Evolutionary conservation across 1,140 invertebrate species (phyloP), one percentile per base, ranked within the genome.

Genomic region (Phortica variegata): DNA sequence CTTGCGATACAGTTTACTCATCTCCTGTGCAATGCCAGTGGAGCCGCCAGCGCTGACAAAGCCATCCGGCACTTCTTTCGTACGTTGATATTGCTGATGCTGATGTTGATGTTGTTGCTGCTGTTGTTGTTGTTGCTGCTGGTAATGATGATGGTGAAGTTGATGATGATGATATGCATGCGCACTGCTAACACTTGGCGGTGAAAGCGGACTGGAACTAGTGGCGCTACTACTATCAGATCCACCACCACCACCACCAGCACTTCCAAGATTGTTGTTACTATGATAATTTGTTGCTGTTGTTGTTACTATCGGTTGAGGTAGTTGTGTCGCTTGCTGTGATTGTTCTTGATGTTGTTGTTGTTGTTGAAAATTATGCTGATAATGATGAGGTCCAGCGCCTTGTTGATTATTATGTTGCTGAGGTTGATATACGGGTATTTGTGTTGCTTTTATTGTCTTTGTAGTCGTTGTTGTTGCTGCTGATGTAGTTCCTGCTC

Each of bases 261-360:
- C n/a, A n/a, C n/a, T n/a, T n/a, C n/a, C n/a, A n/a, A n/a, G n/a
- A 9, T 38, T 36, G 33, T 6, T 38, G 15, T 38, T 38, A 20
- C 34, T 53, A 45, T n/a, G n/a, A n/a, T n/a, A n/a, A n/a, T 47
- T 39, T 41, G 38, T 32, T 34, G 38, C 19, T 36, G 32, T 49
- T 43, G 52, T 33, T 53, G 43, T 33, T 47, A 43, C 42, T 47
- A 46, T 60, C 36, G 47, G 44, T 62, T 73, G 70, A 73, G 71
- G 71, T 74, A 74, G 65, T 65, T 73, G 65, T 56, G 61, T 65
- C 54, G 63, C 63, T 60, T 70, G 69, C 49, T 68, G 62, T 50
- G 60, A 46, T 32, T 58, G 36, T 26, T 44, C 23, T 43, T 43
- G 23, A 15, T 37, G 52, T 44, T 34, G 44, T 17, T 17, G 31